Evolutionary conservation across 2,888 invertebrate species (phyloP).

Genomic region (Nycteola revayana): DNA sequence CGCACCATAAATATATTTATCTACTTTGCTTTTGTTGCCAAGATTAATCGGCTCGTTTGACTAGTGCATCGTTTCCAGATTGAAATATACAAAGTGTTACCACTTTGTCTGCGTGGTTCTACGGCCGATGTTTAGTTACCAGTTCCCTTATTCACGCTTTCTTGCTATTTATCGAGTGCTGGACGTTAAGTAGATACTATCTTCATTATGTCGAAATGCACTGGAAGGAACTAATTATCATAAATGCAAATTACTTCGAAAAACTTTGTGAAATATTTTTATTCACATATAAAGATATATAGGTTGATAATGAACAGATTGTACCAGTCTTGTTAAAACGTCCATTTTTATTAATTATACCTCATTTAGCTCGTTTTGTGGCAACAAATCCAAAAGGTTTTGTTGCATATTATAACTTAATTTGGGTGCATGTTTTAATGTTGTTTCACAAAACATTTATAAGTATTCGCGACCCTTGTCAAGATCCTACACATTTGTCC

Average conservation of each 20-base stretch:
- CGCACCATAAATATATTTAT: constrained; percentile 67
- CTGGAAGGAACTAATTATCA: no score
- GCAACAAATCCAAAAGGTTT: constrained; percentile 16
- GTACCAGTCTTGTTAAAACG: constrained; percentile 12
- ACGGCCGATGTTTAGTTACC: constrained; percentile 29
- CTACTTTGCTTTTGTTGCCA: constrained; percentile 69
- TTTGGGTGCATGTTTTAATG: constrained; percentile 46
- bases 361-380: constrained; percentile 16
- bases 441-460: constrained; percentile 56
- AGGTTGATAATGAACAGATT: no score
- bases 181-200: constrained; percentile 22
- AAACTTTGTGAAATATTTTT: no score
- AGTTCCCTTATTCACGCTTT: constrained; percentile 27
- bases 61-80: constrained; percentile 57
- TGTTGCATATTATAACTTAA: constrained; percentile 43
- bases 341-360: constrained; percentile 10
- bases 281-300: no score
- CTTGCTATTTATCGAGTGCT: constrained; percentile 31
- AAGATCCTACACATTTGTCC: constrained; percentile 40
- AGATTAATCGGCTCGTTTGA: constrained; percentile 67
- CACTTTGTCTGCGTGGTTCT: constrained; percentile 47
- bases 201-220: constrained; percentile 30
- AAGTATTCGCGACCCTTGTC: constrained; percentile 50
- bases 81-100: constrained; percentile 54
- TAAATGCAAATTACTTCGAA: no score